These are phyloP conservation scores for Pyrrhia umbra DNA, from an alignment of 2,888 invertebrate species.

Conservation along the genomic window DNA sequence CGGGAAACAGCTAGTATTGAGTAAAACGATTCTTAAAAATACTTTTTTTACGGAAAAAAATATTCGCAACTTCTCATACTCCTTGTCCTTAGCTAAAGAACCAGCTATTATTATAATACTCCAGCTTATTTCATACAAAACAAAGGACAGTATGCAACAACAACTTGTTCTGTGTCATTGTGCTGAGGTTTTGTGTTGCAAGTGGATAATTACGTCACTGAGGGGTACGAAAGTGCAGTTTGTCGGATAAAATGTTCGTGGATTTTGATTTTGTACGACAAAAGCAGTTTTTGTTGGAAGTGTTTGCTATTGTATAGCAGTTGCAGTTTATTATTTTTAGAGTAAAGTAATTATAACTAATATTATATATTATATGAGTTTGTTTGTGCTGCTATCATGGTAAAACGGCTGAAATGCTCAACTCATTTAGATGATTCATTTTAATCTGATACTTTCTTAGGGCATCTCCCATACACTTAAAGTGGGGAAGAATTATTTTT, in stretches of 20 bases:
- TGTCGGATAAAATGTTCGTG: conserved; percentile 6
- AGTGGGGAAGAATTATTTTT: no score
- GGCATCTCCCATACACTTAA: no score
- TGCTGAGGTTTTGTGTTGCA: conserved; percentile 41
- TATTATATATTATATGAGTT: no score
- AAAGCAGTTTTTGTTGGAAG: background rate
- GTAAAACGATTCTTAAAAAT: no score
- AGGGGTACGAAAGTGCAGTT: conserved; percentile 11
- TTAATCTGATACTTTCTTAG: no score
- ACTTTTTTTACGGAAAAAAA: no score
- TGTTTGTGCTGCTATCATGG: no score
- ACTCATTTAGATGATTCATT: no score
- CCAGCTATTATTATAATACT: background rate
- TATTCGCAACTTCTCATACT: no score
- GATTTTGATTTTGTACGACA: conserved; percentile 9
- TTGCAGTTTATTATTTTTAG: background rate
- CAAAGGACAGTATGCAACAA: conserved; percentile 39
- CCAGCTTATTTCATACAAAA: conserved; percentile 15
- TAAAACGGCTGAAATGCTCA: no score
- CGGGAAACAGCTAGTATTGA: no score
- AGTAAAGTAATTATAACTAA: background rate
- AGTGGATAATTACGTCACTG: conserved; percentile 54
- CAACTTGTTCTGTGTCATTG: conserved; percentile 40
- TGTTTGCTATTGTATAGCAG: background rate
- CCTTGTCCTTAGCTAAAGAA: background rate